Percentiles rank a stretch among this genome's conserved stretches.
These are phyloP conservation scores for Petroica traversi DNA, from an alignment of 2,113 vertebrate genomes.

Conservation along the genomic window DNA sequence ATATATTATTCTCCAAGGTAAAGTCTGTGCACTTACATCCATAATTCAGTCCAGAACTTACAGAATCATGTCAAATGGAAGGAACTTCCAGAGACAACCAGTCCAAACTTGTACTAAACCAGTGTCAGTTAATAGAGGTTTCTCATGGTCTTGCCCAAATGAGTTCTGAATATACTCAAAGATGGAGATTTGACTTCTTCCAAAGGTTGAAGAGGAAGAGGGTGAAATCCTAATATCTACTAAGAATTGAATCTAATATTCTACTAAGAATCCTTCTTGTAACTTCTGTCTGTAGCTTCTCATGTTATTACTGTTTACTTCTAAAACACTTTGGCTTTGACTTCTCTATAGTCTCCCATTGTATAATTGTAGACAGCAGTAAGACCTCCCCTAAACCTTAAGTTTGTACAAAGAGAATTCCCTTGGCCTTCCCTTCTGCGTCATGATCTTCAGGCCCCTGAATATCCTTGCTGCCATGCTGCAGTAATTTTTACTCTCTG, in stretches of 20 bases:
- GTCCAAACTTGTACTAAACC: not conserved
- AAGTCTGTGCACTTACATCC: not conserved
- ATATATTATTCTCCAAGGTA: not conserved
- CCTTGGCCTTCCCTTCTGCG: not conserved
- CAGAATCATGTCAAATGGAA: not conserved
- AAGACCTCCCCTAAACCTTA: not conserved
- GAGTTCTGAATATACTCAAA: not conserved
- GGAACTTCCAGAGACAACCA: not conserved
- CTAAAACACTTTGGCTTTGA: not conserved
- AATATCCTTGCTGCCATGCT: not conserved
- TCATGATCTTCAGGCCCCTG: not conserved
- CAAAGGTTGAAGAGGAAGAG: fast-evolving
- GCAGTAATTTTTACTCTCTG: not conserved
- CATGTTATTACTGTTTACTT: not conserved
- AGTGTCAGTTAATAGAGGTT: not conserved
- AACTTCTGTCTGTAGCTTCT: not conserved
- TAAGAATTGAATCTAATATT: too few relatives aligned
- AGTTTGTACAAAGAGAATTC: not conserved
- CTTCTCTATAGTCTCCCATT: not conserved
- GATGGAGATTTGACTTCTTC: not conserved
- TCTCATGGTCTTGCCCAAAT: not conserved
- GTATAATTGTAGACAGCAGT: not conserved
- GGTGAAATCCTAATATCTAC: not conserved
- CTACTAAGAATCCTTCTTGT: not conserved
- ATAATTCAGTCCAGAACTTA: not conserved